Evolutionary conservation across 2,888 invertebrate genomes (phyloP).

Genomic region (Crocallis elinguaria): DNA sequence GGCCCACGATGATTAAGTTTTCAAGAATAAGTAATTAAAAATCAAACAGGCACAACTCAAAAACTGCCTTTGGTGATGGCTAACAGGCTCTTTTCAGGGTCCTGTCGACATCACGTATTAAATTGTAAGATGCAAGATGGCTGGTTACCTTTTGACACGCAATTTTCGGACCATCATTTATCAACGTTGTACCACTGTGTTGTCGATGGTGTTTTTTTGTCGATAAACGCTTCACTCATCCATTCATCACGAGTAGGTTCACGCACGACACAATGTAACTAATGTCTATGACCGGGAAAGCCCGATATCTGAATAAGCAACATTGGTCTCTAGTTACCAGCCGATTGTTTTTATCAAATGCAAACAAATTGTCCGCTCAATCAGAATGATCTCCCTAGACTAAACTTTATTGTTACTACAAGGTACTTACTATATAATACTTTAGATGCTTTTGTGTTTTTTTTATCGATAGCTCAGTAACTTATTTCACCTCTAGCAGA

Average conservation of each 20-base stretch:
- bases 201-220: conserved; percentile 51
- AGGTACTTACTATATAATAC: neutral
- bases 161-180: conserved; percentile 80
- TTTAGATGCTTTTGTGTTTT: conserved; percentile 8
- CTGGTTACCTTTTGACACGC: conserved; percentile 79
- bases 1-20: conserved; percentile 18
- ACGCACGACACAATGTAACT: neutral
- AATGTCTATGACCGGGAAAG: too few species aligned
- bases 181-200: conserved; percentile 57
- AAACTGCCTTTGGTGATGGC: conserved; percentile 61
- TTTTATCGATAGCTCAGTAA: conserved; percentile 18
- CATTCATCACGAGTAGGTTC: conserved; percentile 10
- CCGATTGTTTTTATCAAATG: too few species aligned
- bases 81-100: conserved; percentile 55
- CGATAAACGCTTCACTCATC: conserved; percentile 41
- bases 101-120: conserved; percentile 71
- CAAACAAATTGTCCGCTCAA: too few species aligned
- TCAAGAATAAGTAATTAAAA: conserved; percentile 37
- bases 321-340: too few species aligned
- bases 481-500: conserved; percentile 17
- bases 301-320: too few species aligned
- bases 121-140: conserved; percentile 73
- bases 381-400: neutral
- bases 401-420: neutral
- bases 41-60: conserved; percentile 33